Evolutionary conservation across 2,113 vertebrate species (phyloP).

Genomic region (Ictidomys tridecemlineatus): DNA sequence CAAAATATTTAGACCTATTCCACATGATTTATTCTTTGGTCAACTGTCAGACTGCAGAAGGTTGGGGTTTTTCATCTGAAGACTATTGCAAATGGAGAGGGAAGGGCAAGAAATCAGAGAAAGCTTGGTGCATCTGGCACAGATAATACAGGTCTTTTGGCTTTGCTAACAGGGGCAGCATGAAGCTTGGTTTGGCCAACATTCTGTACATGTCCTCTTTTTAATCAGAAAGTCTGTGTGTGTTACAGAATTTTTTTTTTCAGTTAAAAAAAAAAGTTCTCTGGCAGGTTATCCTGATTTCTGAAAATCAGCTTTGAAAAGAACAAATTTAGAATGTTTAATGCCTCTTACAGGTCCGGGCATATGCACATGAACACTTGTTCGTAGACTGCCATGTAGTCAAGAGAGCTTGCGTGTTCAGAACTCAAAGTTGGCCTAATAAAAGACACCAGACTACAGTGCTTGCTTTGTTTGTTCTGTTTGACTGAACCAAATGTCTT

Average conservation of each 20-base stretch:
- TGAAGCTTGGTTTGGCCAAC: background rate
- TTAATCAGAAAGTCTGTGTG: conserved; percentile 47
- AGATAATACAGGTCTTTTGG: background rate
- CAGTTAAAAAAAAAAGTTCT: background rate
- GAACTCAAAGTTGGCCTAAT: conserved; percentile 83
- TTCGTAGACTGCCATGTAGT: conserved; percentile 74
- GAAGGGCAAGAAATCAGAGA: conserved; percentile 6
- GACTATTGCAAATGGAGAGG: background rate
- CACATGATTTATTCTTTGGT: conserved; percentile 3
- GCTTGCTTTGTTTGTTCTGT: conserved; percentile 83
- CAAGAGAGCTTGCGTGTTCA: conserved; percentile 80
- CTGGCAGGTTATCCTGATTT: conserved; percentile 70
- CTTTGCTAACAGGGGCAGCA: background rate
- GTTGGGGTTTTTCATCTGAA: conserved; percentile 30
- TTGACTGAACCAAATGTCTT: conserved; percentile 81
- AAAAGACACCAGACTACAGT: conserved; percentile 84
- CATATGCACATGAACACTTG: conserved; percentile 27
- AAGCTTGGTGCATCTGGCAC: background rate
- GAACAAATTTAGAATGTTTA: conserved; percentile 78
- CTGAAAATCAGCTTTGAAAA: conserved; percentile 58
- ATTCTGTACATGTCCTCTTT: background rate
- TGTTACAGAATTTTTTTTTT: conserved; percentile 74
- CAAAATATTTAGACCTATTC: conserved; percentile 1
- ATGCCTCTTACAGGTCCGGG: conserved; percentile 69
- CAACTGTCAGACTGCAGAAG: background rate